Base-by-base conservation (phyloP, 2,888 invertebrate genomes). In the Pristionchus japonicus region DNA sequence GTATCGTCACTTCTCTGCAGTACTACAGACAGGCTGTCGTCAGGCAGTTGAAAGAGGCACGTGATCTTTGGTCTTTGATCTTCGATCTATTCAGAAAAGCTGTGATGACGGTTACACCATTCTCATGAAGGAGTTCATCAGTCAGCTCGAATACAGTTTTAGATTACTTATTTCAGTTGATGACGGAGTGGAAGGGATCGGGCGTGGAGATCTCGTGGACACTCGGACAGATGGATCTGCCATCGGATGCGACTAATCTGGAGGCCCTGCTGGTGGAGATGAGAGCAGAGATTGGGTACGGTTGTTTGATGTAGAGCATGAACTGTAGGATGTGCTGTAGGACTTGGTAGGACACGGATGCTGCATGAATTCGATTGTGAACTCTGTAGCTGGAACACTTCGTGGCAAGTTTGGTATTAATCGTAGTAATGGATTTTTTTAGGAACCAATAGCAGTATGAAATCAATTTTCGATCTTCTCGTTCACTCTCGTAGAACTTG, bases 121-220 rank as follows among this genome's bases (percentile, higher is more conserved):
- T n/a, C n/a, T n/a, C n/a, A n/a, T n/a, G n/a, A n/a, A n/a, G n/a
- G n/a, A n/a, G n/a, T n/a, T n/a, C n/a, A n/a, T n/a, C n/a, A n/a
- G n/a, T n/a, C n/a, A n/a, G n/a, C n/a, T n/a, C n/a, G n/a, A n/a
- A n/a, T n/a, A n/a, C n/a, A n/a, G n/a, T n/a, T n/a, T n/a, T n/a
- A n/a, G n/a, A n/a, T n/a, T n/a, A n/a, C 64, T 57, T n/a, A 9
- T 27, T 84, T 49, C 57, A 88, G 87, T 17, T 84, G 11, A 9
- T 87, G 15, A 52, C 77, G 13, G 70, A 84, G 7, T 80, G 84
- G 47, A 40, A 31, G n/a, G 89, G 88, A 9, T 88, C 88, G 49
- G 91, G 91, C 31, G 49, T 90, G 4, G 91, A 91, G 74, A 52
- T 91, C 67, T 88, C 89, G 27, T 91, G 91, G 91, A 89, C 89